phyloP scores from a whole-genome alignment of 2,888 invertebrate species.

The Sesia apiformis region DNA sequence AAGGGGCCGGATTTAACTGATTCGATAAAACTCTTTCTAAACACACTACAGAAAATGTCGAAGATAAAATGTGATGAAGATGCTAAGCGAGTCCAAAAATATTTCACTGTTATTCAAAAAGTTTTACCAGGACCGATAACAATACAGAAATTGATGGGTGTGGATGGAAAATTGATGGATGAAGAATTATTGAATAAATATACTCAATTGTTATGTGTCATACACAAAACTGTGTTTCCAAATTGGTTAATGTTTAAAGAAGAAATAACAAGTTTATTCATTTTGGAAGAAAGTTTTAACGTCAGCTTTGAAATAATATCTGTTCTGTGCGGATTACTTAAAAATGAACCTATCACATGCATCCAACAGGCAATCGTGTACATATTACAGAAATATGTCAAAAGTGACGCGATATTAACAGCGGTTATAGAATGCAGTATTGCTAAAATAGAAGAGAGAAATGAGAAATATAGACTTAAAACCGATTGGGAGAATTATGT shows the following conservation, averaged over 20 bases:
- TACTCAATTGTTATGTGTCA: constrained; percentile 63
- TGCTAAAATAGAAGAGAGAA: constrained; percentile 10
- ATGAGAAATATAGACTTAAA: constrained; percentile 18
- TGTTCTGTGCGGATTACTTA: constrained; percentile 60
- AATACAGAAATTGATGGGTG: constrained; percentile 75
- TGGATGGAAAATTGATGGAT: constrained; percentile 49
- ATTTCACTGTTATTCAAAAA: constrained; percentile 16
- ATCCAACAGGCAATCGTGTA: constrained; percentile 43
- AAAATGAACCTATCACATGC: constrained; percentile 34
- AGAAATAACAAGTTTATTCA: constrained; percentile 55
- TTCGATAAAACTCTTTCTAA: constrained; percentile 17
- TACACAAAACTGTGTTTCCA: constrained; percentile 57
- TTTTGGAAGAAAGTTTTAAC: constrained; percentile 67
- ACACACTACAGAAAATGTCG: constrained; percentile 38
- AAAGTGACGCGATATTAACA: constrained; percentile 73
- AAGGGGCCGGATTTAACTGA: neutral
- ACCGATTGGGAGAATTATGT: constrained; percentile 70
- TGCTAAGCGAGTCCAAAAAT: too few species aligned
- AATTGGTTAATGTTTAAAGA: constrained; percentile 75
- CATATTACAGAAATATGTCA: constrained; percentile 62
- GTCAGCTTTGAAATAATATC: constrained; percentile 63
- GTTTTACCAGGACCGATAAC: constrained; percentile 76
- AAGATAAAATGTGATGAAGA: constrained; percentile 29
- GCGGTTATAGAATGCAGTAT: constrained; percentile 45
- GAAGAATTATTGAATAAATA: constrained; percentile 57